These are phyloP conservation scores for Rhopalosiphum nymphaeae DNA, from an alignment of 2,888 invertebrate species.

Conservation along the genomic window DNA sequence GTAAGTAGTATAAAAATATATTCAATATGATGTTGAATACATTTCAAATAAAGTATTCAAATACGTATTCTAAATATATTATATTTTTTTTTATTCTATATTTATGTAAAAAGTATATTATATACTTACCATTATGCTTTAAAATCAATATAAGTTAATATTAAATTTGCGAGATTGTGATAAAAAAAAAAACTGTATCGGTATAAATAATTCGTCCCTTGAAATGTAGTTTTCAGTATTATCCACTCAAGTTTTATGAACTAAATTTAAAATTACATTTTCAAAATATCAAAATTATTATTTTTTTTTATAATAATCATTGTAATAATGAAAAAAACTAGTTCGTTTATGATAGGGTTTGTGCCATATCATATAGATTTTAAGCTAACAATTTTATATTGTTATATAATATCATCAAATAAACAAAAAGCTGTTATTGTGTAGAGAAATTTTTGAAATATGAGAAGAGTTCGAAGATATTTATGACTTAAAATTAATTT, in stretches of 20 bases:
- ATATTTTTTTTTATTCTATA: neutral
- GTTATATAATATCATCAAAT: neutral
- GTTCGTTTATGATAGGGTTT: neutral
- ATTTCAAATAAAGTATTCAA: no score
- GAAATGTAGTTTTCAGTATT: neutral
- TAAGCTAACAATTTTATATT: neutral
- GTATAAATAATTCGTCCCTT: neutral
- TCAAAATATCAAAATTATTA: neutral
- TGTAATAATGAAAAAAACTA: neutral
- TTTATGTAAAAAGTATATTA: neutral
- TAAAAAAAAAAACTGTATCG: neutral
- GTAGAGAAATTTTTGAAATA: neutral
- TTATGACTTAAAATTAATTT: constrained; percentile 5
- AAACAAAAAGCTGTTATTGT: neutral
- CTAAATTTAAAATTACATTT: neutral
- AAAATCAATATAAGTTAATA: neutral
- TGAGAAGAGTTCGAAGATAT: neutral
- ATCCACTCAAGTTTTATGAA: neutral
- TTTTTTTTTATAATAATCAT: neutral
- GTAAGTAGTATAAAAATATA: no score
- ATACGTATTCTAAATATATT: no score
- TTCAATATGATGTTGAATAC: no score
- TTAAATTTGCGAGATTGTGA: neutral
- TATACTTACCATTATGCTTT: neutral
- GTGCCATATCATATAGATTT: neutral